A percentile compares a stretch with the other conserved stretches of the same genome.
Conservation (phyloP, 2,113 vertebrate species). For the Ptilorrhoa leucosticta region DNA sequence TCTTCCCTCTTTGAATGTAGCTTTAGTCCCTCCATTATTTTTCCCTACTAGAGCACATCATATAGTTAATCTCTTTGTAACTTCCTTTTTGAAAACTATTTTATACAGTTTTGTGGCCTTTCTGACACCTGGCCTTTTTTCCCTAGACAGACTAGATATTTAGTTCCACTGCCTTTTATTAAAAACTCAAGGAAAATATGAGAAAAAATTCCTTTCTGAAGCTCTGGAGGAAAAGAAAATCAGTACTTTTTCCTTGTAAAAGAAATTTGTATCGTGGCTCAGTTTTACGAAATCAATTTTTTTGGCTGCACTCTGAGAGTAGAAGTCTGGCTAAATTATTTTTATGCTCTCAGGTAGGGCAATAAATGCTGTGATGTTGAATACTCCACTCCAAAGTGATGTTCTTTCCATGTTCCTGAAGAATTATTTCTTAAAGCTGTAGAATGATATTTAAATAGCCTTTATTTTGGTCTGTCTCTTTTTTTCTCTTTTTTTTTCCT, state of each 20-base stretch:
- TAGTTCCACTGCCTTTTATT: slow-evolving; percentile 17
- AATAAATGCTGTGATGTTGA: neutral
- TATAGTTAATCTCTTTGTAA: neutral
- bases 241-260: neutral
- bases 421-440: neutral
- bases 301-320: neutral
- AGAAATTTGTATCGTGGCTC: neutral
- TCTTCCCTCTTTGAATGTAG: neutral
- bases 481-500: neutral
- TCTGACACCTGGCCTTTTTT: neutral
- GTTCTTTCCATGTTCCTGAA: neutral
- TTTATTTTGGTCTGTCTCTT: neutral
- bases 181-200: neutral
- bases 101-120: neutral
- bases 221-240: neutral
- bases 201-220: neutral
- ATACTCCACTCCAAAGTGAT: neutral
- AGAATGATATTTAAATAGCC: neutral
- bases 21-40: neutral
- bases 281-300: neutral
- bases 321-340: neutral
- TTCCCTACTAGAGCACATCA: neutral
- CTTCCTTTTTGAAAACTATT: neutral
- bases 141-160: neutral
- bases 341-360: neutral